Base-by-base conservation (phyloP, 23 tunicate species). In the Clavelina lepadiformis region DNA sequence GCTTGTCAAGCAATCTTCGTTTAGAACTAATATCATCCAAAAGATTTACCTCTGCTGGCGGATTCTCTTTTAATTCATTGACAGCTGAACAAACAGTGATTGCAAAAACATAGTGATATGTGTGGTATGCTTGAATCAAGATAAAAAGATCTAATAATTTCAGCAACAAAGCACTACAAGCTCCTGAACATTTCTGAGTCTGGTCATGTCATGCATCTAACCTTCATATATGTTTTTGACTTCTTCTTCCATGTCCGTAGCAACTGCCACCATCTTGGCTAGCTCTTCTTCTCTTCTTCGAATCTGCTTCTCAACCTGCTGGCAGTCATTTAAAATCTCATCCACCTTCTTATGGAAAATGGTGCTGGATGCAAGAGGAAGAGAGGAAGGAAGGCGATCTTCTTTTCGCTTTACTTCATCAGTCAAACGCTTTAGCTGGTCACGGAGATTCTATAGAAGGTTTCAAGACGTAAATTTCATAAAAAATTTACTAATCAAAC, bases 171-270 rank as follows among this genome's bases (percentile, higher is more conserved):
- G n/a, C n/a, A n/a, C n/a, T n/a, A n/a, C n/a, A n/a, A n/a, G n/a
- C n/a, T n/a, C n/a, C n/a, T n/a, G n/a, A n/a, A n/a, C n/a, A n/a
- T n/a, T n/a, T n/a, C n/a, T n/a, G n/a, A n/a, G n/a, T n/a, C n/a
- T n/a, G n/a, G n/a, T n/a, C n/a, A n/a, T n/a, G n/a, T n/a, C n/a
- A n/a, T n/a, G n/a, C 19, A 35, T 4, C 33, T 35, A 1, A 79
- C 85, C 85, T 41, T 69, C 77, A 19, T 31, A 49, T 31, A 79
- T 69, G 20, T 54, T 23, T 47, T 69, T 71, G 22, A 63, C 73
- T 41, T 82, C 91, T 33, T 65, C 72, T 28, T 82, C 91, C 91
- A 73, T 72, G 28, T 82, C 91, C 2, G 68, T 55, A 37, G 80
- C 80, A 45, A 57, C 50, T 4, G 75, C 52, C 45, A 73, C 74